Conservation (phyloP, 2,113 vertebrate genomes). For the Edolisoma coerulescens region DNA sequence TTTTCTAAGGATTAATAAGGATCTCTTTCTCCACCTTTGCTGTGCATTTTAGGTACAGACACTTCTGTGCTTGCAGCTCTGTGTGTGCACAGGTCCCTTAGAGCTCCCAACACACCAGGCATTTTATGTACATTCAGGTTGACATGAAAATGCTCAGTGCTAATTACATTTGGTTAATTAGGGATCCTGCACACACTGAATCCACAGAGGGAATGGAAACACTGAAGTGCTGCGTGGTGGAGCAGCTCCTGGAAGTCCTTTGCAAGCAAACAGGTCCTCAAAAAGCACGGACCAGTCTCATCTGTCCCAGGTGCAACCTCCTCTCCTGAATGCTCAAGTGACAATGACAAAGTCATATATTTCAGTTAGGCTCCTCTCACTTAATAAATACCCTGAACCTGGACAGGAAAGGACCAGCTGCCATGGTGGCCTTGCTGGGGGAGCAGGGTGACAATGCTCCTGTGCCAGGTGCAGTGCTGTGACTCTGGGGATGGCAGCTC, state of each 20-base stretch:
- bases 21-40: neutral
- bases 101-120: neutral
- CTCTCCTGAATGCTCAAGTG: neutral
- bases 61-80: neutral
- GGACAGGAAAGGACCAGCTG: neutral
- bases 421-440: neutral
- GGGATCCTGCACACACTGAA: neutral
- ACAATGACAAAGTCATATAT: neutral
- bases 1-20: neutral
- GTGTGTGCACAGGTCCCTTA: neutral
- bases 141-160: neutral
- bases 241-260: neutral
- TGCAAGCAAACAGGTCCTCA: neutral
- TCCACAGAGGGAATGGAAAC: neutral
- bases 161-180: conserved; percentile 21
- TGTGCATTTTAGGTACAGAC: neutral
- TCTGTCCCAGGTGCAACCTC: neutral
- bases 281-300: neutral
- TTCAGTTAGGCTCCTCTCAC: neutral
- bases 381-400: neutral
- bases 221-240: neutral
- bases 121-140: neutral
- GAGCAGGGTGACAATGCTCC: neutral
- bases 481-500: neutral
- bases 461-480: neutral